Base-by-base conservation (phyloP, 2,888 invertebrate genomes). In the Cryptophagus acutangulus region DNA sequence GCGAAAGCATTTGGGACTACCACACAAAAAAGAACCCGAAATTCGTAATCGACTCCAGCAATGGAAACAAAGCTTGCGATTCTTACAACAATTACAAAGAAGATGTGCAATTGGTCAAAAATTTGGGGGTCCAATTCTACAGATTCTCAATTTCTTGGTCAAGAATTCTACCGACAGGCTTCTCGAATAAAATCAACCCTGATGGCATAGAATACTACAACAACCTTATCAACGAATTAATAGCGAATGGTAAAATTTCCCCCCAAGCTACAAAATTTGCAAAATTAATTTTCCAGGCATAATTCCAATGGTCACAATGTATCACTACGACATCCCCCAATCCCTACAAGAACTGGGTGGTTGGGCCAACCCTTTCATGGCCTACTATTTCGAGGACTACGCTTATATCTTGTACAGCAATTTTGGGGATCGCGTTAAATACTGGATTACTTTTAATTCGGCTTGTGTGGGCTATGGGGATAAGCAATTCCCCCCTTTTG, bases 61-160 rank as follows among this genome's bases (percentile, higher is more conserved):
- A 76, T 39, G 83, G 76, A 0, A 81, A 84, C 46, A 71, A 81
- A 0, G 81, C 85, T 0, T 79, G 82, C 17, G 81, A 84, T 60
- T 82, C 81, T 9, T 84, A 82, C 58, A 75, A 82, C 57, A 74
- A 76, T 41, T 82, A 78, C 61, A 73, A 74, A 54, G 77, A 79
- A 28, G 82, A 83, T 59, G 77, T 77, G 0, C 71, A 78, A 63
- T 75, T 82, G 73, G 65, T 82, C 1, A 72, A 71, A 33, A 74
- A 80, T 46, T 64, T 82, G 2, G 78, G 80, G 8, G 81, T 81
- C 0, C 69, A 80, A 49, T 75, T 80, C 44, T 85, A 84, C 63
- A 73, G 84, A 28, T 85, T 85, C 63, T 84, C 84, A 1, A 73
- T 85, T 51, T 78, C 86, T 1, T 90, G 89, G 89, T 68, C 83